These are phyloP conservation scores for Disparrhopalites patrizii DNA, from an alignment of 2,888 invertebrate genomes.

Conservation along the genomic window DNA sequence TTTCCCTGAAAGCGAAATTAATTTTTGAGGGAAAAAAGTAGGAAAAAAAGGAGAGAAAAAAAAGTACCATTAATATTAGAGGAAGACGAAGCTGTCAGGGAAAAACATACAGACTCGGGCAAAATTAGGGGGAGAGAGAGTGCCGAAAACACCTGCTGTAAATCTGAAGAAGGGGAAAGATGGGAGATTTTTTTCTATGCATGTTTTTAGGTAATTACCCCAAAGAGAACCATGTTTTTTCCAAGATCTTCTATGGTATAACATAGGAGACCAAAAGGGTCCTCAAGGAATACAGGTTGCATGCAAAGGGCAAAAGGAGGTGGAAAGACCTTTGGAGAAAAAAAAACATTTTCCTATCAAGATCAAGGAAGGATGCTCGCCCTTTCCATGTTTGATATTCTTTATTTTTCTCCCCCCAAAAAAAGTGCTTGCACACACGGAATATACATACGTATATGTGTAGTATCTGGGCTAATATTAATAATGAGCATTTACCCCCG, in stretches of 20 bases:
- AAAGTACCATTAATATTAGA: too few species aligned
- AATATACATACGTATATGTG: not conserved
- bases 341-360: constrained; percentile 22
- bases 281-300: too few species aligned
- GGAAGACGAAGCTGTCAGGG: too few species aligned
- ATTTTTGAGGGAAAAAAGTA: too few species aligned
- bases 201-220: constrained; percentile 30
- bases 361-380: constrained; percentile 19
- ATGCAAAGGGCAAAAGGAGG: constrained; percentile 5
- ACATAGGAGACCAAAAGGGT: too few species aligned
- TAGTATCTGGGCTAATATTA: not conserved
- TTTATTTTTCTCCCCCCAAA: not conserved
- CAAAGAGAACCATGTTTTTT: not conserved
- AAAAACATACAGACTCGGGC: too few species aligned
- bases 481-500: too few species aligned
- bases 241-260: not conserved
- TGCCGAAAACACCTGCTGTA: constrained; percentile 23
- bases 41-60: too few species aligned
- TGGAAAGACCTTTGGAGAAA: too few species aligned
- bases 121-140: too few species aligned
- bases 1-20: too few species aligned
- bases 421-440: not conserved
- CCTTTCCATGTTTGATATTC: constrained; percentile 17
- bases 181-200: constrained; percentile 17
- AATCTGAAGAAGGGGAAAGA: constrained; percentile 4